Conservation (phyloP, 37 sponge, comb jelly and placozoan genomes). For the Spongilla lacustris region DNA sequence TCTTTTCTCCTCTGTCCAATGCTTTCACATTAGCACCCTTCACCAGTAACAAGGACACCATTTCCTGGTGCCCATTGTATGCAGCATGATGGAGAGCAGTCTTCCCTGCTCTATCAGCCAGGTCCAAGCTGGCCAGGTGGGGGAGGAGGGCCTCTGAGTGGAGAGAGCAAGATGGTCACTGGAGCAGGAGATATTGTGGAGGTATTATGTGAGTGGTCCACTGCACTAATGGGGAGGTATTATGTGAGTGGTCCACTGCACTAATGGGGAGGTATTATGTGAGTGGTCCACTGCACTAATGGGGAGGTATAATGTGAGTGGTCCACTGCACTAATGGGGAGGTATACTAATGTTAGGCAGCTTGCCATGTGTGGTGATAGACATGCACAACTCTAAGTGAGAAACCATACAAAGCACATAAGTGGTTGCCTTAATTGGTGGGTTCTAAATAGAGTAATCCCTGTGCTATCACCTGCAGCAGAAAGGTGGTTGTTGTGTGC, state of each 20-base stretch:
- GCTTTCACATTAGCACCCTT: constrained; percentile 82
- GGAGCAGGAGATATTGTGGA: too few relatives aligned
- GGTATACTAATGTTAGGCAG: too few relatives aligned
- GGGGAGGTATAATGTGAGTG: too few relatives aligned
- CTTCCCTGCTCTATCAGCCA: constrained; percentile 82
- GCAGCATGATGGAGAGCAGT: constrained; percentile 88
- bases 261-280: too few relatives aligned
- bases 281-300: too few relatives aligned
- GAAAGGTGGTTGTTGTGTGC: constrained; percentile 83
- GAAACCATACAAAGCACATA: neutral
- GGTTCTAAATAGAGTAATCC: neutral
- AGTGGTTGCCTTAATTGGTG: neutral
- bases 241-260: too few relatives aligned
- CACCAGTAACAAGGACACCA: constrained; percentile 80
- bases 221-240: too few relatives aligned
- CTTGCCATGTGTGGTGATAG: neutral
- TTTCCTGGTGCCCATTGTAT: constrained; percentile 73
- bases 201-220: too few relatives aligned
- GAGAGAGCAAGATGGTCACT: neutral
- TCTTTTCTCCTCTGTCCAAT: constrained; percentile 63
- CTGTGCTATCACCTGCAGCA: neutral
- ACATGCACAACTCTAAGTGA: neutral
- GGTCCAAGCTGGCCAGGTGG: constrained; percentile 39
- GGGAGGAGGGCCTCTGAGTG: constrained; percentile 2
- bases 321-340: too few relatives aligned